Percentiles rank a stretch among this genome's conserved stretches.
These are phyloP conservation scores for Xanthostigma xanthostigma DNA, from an alignment of 2,888 invertebrate species.

Conservation along the genomic window DNA sequence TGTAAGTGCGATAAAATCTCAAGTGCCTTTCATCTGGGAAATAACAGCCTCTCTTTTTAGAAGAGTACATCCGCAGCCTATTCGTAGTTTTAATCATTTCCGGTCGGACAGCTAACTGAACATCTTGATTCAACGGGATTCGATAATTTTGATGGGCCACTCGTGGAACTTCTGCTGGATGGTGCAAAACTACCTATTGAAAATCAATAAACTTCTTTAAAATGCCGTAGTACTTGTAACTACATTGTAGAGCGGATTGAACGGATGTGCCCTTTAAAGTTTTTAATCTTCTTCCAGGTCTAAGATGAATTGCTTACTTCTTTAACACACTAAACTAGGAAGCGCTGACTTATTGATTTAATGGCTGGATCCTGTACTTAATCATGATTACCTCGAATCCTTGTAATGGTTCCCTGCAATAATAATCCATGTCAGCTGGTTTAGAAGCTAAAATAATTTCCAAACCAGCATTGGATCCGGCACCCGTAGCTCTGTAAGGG, in stretches of 20 bases:
- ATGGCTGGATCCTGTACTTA: background rate
- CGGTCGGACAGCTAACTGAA: conserved; percentile 14
- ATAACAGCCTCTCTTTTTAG: conserved; percentile 16
- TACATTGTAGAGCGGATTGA: background rate
- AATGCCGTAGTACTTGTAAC: background rate
- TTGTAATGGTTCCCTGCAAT: conserved; percentile 17
- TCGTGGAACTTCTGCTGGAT: conserved; percentile 20
- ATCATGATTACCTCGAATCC: conserved; percentile 15
- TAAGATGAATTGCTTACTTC: no score
- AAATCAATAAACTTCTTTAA: background rate
- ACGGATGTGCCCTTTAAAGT: background rate
- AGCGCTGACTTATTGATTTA: background rate
- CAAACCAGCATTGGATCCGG: background rate
- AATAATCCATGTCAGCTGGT: conserved; percentile 10
- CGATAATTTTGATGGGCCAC: conserved; percentile 15
- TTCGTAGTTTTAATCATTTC: conserved; percentile 17
- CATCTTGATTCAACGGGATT: conserved; percentile 15
- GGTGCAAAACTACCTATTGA: conserved; percentile 20
- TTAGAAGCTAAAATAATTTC: conserved; percentile 10
- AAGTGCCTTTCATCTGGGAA: conserved; percentile 16
- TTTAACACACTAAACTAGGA: no score
- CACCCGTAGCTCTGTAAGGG: background rate
- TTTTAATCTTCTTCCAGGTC: background rate
- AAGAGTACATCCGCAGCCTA: conserved; percentile 13
- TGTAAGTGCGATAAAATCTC: conserved; percentile 17